Percentiles rank a stretch among this genome's conserved stretches.
Conservation (phyloP, 1,140 invertebrate species). For the fruit fly (Drosophila melanogaster) region Release_6_plus_ISO1_MT NT_037436.4:16901001-16901500, state of each 20-base stretch:
- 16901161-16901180: conserved; percentile 53
- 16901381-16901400: conserved; percentile 76
- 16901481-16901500: conserved; percentile 80
- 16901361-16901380: conserved; percentile 47
- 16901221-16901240: conserved; percentile 45
- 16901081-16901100: conserved; percentile 75
- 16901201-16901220: conserved; percentile 56
- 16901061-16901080: conserved; percentile 80
- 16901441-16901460: conserved; percentile 76
- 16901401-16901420: conserved; percentile 70
- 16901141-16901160: conserved; percentile 39
- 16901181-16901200: conserved; percentile 74
- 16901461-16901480: conserved; percentile 63
- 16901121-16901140: conserved; percentile 55
- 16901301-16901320: conserved; percentile 54
- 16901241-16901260: conserved; percentile 58
- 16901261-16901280: conserved; percentile 78
- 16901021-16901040: conserved; percentile 40
- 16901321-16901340: conserved; percentile 64
- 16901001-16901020: conserved; percentile 45
- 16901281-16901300: conserved; percentile 50
- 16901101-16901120: conserved; percentile 77
- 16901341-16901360: conserved; percentile 81
- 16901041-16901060: conserved; percentile 60
- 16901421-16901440: conserved; percentile 45